These are phyloP conservation scores for Cydia amplana DNA, from an alignment of 1,140 invertebrate species.

Conservation along the genomic window DNA sequence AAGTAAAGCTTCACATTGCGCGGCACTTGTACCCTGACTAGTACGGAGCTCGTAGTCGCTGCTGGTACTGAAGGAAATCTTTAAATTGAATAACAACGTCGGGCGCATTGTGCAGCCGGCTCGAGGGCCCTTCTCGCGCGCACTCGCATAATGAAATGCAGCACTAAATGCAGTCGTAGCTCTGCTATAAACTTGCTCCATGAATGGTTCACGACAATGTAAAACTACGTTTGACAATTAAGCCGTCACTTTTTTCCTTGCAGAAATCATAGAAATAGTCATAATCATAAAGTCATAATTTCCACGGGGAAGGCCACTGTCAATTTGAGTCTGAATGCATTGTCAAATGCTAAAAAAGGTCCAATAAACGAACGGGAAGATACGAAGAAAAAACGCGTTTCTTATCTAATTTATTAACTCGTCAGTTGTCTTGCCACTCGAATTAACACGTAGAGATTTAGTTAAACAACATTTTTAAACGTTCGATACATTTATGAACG, in stretches of 20 bases:
- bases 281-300: no score
- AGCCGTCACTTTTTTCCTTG: neutral
- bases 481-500: no score
- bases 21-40: slow-evolving; percentile 13
- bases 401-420: no score
- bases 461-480: no score
- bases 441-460: no score
- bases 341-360: no score
- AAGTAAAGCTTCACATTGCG: neutral
- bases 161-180: slow-evolving; percentile 9
- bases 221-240: neutral
- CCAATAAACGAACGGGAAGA: no score
- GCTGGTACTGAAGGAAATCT: slow-evolving; percentile 35
- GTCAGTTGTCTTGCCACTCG: no score
- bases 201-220: neutral
- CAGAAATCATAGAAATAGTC: neutral
- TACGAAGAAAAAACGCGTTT: no score
- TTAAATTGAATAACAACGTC: slow-evolving; percentile 37
- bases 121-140: slow-evolving; percentile 13
- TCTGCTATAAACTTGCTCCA: slow-evolving; percentile 16
- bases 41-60: neutral
- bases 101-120: slow-evolving; percentile 27
- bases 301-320: no score
- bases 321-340: no score
- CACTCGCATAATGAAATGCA: slow-evolving; percentile 28